Evolutionary conservation across 1,140 invertebrate genomes (phyloP).

Genomic region (Drosophila bocqueti): DNA sequence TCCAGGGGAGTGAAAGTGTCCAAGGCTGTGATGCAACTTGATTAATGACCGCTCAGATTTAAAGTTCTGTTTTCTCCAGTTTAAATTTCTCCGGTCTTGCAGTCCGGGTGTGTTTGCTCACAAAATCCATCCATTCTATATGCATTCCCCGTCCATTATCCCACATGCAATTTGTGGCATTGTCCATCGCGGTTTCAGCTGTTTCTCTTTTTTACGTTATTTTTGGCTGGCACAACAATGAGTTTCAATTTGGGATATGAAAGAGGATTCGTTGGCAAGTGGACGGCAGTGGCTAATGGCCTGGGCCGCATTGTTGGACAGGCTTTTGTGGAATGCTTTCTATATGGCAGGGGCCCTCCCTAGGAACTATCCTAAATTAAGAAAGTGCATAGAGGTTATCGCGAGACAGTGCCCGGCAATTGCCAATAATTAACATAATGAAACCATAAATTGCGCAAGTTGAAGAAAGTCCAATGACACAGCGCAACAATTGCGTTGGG

Average conservation of each 20-base stretch:
- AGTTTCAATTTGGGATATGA: conserved; percentile 41
- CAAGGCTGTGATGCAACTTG: conserved; percentile 39
- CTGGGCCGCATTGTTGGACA: conserved; percentile 21
- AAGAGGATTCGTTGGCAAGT: conserved; percentile 29
- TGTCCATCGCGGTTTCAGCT: conserved; percentile 36
- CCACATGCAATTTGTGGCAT: conserved; percentile 42
- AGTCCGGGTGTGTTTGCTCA: conserved; percentile 10
- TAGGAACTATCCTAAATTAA: conserved; percentile 47
- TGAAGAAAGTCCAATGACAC: conserved; percentile 82
- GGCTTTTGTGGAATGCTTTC: conserved; percentile 16
- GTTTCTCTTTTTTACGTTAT: conserved; percentile 6
- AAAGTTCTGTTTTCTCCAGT: conserved; percentile 19
- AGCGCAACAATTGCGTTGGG: conserved; percentile 32
- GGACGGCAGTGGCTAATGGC: conserved; percentile 31
- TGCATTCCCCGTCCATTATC: conserved; percentile 42
- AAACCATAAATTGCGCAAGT: conserved; percentile 70
- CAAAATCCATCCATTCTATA: conserved; percentile 31
- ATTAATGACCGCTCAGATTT: conserved; percentile 49
- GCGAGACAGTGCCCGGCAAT: conserved; percentile 57
- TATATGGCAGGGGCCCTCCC: neutral
- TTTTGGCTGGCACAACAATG: conserved; percentile 44
- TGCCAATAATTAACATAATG: conserved; percentile 84
- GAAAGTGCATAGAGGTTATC: conserved; percentile 66
- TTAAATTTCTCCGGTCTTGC: conserved; percentile 51
- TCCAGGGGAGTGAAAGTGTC: conserved; percentile 50